Evolutionary conservation across 1,140 invertebrate genomes (phyloP).

Genomic region (Melanaphis sacchari): DNA sequence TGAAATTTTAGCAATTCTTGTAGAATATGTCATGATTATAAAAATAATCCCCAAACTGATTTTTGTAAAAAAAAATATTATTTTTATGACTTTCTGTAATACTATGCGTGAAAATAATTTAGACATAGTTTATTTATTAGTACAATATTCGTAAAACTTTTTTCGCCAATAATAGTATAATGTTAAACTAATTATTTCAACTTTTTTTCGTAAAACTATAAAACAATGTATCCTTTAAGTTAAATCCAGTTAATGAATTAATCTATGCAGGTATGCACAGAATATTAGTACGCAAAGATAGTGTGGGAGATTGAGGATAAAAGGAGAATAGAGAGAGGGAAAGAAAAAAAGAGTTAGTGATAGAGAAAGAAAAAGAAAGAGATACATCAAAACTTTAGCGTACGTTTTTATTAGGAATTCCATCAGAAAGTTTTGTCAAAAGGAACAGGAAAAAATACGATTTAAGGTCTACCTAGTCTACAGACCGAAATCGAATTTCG

Average conservation of each 20-base stretch:
- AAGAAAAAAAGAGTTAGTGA: background rate
- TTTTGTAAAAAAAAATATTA: too few species aligned
- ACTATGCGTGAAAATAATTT: background rate
- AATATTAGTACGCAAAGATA: background rate
- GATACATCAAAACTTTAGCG: background rate
- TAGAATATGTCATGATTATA: too few species aligned
- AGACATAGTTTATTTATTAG: background rate
- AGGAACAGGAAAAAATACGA: background rate
- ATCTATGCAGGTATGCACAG: background rate
- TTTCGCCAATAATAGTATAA: background rate
- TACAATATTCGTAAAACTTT: background rate
- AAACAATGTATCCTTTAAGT: background rate
- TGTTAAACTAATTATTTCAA: background rate
- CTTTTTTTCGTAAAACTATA: background rate
- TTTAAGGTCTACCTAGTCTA: constrained; percentile 5
- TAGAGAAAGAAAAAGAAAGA: background rate
- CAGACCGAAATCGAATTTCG: constrained; percentile 10
- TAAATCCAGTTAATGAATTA: background rate
- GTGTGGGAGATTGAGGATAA: background rate
- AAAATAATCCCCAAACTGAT: too few species aligned
- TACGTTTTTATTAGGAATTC: constrained; percentile 40
- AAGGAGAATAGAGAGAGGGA: background rate
- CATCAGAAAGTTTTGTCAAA: background rate
- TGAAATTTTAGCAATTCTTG: background rate
- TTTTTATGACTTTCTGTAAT: too few species aligned